Evolutionary conservation across 1,140 invertebrate genomes (phyloP).

Genomic region (Diorhabda sublineata): DNA sequence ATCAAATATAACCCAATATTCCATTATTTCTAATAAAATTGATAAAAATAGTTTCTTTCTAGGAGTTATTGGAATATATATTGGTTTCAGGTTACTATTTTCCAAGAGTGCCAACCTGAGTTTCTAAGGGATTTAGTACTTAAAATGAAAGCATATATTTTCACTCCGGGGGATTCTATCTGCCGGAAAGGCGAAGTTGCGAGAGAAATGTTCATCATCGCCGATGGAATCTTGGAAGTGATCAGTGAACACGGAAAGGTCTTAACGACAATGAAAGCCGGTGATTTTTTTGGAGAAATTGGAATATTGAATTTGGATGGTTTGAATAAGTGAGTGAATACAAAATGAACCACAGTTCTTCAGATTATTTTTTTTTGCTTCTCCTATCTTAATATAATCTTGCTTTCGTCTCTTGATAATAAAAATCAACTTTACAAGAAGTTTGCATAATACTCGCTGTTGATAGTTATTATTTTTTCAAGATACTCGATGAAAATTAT

Average conservation of each 20-base stretch:
- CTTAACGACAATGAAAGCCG: conserved; percentile 92
- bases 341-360: not conserved
- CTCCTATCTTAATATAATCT: too few species aligned
- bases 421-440: too few species aligned
- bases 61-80: too few species aligned
- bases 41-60: too few species aligned
- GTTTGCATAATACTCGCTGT: too few species aligned
- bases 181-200: conserved; percentile 82
- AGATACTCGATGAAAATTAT: too few species aligned
- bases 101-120: conserved; percentile 95
- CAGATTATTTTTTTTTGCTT: not conserved
- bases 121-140: conserved; percentile 94
- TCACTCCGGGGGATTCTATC: conserved; percentile 94
- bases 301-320: conserved; percentile 94
- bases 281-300: conserved; percentile 97
- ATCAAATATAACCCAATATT: too few species aligned
- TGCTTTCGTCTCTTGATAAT: too few species aligned
- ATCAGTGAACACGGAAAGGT: conserved; percentile 90
- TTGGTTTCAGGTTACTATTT: conserved; percentile 65
- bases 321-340: conserved; percentile 79
- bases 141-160: conserved; percentile 98
- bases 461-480: too few species aligned
- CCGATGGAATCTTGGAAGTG: conserved; percentile 93
- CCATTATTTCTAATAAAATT: too few species aligned
- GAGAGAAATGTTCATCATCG: conserved; percentile 97